These are phyloP conservation scores for Dipodomys stephensi DNA, from an alignment of 2,113 vertebrate genomes.

Conservation along the genomic window DNA sequence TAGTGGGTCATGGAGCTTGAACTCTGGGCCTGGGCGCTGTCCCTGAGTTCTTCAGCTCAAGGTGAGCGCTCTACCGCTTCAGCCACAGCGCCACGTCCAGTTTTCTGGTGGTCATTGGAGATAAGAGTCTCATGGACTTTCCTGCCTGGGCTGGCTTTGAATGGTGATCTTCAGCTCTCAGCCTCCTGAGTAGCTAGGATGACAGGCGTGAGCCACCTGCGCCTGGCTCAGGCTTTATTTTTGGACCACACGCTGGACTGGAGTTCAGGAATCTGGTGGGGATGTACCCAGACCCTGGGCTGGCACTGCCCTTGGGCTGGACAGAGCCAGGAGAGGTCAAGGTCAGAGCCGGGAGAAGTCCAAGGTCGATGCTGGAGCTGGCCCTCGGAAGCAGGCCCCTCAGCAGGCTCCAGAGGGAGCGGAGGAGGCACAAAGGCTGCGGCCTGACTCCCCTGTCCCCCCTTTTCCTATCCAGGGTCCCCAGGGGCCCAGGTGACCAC, in stretches of 20 bases:
- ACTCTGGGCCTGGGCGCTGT: too few species aligned
- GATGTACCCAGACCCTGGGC: slow-evolving; percentile 36
- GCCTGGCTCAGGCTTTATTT: slow-evolving; percentile 24
- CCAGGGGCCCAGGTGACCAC: background rate
- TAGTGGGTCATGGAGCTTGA: too few species aligned
- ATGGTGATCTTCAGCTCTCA: too few species aligned
- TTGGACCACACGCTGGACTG: background rate
- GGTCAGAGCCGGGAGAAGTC: background rate
- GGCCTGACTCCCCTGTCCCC: background rate
- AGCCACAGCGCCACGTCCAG: too few species aligned
- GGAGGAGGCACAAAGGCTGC: background rate
- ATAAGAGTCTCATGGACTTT: too few species aligned
- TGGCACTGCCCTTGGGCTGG: background rate
- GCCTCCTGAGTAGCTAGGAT: too few species aligned
- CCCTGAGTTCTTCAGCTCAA: too few species aligned
- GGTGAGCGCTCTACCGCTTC: too few species aligned
- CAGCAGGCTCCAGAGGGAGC: background rate
- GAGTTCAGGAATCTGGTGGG: slow-evolving; percentile 25
- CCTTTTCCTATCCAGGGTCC: background rate
- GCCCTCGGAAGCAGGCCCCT: background rate
- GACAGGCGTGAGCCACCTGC: too few species aligned
- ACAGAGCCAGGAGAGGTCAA: background rate
- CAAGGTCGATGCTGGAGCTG: background rate
- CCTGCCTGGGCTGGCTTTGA: too few species aligned
- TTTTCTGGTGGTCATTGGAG: too few species aligned